Percentiles rank a stretch among this genome's conserved stretches.
Evolutionary conservation across 2,113 vertebrate genomes (phyloP).

Genomic region (Prunella fulvescens): DNA sequence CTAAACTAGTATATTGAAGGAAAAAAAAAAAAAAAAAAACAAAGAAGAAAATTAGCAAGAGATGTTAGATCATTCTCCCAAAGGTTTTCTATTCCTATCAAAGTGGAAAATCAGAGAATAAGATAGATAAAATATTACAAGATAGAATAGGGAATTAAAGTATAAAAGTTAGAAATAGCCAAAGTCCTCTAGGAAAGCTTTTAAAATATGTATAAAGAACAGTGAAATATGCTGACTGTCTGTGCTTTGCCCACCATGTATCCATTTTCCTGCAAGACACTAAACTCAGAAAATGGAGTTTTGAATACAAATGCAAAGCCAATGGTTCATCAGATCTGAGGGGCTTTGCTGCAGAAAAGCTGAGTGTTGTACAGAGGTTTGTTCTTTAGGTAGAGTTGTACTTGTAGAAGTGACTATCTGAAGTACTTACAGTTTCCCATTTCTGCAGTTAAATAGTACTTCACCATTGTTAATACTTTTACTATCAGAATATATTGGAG

Average conservation of each 20-base stretch:
- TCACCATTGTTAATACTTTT: not conserved
- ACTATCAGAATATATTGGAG: not conserved
- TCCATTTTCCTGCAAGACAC: slow-evolving; percentile 13
- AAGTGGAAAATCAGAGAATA: slow-evolving; percentile 47
- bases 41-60: not conserved
- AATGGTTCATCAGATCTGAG: not conserved
- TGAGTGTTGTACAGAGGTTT: not conserved
- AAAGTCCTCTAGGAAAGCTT: slow-evolving; percentile 24
- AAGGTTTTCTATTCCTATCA: slow-evolving; percentile 26
- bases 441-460: not conserved
- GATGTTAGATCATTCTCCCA: slow-evolving; percentile 22
- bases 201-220: slow-evolving; percentile 49
- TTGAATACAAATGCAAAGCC: not conserved
- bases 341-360: not conserved
- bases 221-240: slow-evolving; percentile 48
- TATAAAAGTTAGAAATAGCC: slow-evolving; percentile 2
- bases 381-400: not conserved
- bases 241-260: not conserved
- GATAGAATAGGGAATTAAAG: slow-evolving; percentile 11
- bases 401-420: not conserved
- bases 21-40: not conserved
- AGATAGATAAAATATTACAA: slow-evolving; percentile 36
- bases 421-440: not conserved
- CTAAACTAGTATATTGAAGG: not conserved
- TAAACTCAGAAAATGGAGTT: not conserved